phyloP scores from a whole-genome alignment of 2,888 invertebrate species.

The Pinctada fucata region DNA sequence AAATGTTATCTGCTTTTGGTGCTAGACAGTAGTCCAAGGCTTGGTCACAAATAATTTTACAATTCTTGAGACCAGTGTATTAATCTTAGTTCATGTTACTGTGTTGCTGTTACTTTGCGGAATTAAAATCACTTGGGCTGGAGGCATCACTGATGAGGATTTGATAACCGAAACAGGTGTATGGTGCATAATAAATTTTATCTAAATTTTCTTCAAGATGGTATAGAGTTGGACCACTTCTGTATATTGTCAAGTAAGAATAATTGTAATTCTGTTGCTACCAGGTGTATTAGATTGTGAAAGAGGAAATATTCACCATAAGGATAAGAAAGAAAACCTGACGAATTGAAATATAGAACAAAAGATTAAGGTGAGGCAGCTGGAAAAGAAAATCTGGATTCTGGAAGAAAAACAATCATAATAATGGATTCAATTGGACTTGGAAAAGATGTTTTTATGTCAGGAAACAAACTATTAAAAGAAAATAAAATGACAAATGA shows the following conservation, averaged over 20 bases:
- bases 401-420: background rate
- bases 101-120: background rate
- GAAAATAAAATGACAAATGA: background rate
- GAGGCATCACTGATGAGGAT: too few species aligned
- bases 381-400: background rate
- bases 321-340: background rate
- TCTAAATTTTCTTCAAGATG: too few species aligned
- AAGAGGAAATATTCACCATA: background rate
- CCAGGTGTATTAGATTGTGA: background rate
- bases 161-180: too few species aligned
- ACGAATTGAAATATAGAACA: background rate
- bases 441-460: background rate
- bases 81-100: background rate
- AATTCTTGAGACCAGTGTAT: background rate
- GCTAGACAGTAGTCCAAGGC: background rate
- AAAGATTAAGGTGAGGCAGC: background rate
- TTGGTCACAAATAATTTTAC: background rate
- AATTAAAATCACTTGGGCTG: background rate
- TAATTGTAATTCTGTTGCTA: background rate
- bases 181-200: too few species aligned
- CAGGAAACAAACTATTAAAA: background rate
- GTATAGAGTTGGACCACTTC: too few species aligned
- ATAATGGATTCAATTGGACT: background rate
- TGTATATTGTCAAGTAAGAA: background rate
- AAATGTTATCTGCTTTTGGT: too few species aligned